These are phyloP conservation scores for Cryptus armator DNA, from an alignment of 2,888 invertebrate species.

Conservation along the genomic window DNA sequence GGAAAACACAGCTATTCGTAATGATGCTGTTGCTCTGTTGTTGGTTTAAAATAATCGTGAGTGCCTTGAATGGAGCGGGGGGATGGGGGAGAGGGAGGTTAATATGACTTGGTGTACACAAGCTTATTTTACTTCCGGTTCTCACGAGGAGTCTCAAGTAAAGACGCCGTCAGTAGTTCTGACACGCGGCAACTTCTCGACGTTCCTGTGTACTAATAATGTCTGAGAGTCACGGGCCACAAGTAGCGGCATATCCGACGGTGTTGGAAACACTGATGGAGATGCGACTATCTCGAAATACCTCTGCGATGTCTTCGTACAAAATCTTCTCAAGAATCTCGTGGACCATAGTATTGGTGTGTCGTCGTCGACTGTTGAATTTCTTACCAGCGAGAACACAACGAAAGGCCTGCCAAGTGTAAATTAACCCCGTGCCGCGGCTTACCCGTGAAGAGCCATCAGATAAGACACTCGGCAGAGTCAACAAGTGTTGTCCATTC, in stretches of 20 bases:
- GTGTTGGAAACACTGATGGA: neutral
- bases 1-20: constrained; percentile 11
- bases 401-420: constrained; percentile 52
- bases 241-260: constrained; percentile 30
- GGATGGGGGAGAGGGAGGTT: constrained; percentile 18
- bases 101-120: constrained; percentile 51
- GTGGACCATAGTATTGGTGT: constrained; percentile 12
- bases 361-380: constrained; percentile 19
- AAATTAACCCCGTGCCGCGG: constrained; percentile 62
- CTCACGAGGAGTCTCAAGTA: constrained; percentile 65
- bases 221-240: neutral
- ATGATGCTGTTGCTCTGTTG: constrained; percentile 16
- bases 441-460: constrained; percentile 66
- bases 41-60: constrained; percentile 61
- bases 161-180: neutral
- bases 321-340: too few relatives aligned
- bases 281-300: constrained; percentile 27
- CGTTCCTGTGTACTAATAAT: neutral
- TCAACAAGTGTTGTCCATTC: constrained; percentile 76
- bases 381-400: neutral
- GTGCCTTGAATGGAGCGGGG: constrained; percentile 37
- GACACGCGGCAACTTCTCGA: neutral
- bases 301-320: neutral
- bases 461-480: constrained; percentile 73
- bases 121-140: constrained; percentile 69